phyloP scores from a whole-genome alignment of 2,113 vertebrate species.

The Gymnobelideus leadbeateri region DNA sequence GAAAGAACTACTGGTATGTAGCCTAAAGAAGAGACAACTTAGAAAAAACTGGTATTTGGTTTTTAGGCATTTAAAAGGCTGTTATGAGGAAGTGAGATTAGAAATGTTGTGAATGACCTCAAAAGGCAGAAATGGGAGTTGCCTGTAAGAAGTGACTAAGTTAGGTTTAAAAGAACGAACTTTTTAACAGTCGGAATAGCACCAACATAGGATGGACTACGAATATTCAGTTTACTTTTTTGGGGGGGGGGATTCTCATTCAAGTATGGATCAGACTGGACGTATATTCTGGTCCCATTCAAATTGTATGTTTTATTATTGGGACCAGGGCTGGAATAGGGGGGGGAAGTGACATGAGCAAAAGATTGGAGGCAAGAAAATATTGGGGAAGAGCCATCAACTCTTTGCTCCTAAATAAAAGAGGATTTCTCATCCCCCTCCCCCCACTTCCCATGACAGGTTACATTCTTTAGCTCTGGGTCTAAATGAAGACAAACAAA shows the following conservation, averaged over 20 bases:
- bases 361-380: neutral
- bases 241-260: neutral
- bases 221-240: neutral
- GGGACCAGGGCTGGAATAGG: neutral
- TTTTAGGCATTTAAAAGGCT: neutral
- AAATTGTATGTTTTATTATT: neutral
- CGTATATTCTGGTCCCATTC: neutral
- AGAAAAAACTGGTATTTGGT: neutral
- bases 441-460: slow-evolving; percentile 12
- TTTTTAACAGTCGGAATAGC: neutral
- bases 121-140: neutral
- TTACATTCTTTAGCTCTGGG: slow-evolving; percentile 38
- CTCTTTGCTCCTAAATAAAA: neutral
- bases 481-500: slow-evolving; percentile 73
- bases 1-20: neutral
- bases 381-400: neutral
- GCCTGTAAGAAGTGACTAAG: neutral
- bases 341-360: neutral
- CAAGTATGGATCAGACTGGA: neutral
- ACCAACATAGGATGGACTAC: neutral
- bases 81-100: neutral
- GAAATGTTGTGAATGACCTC: neutral
- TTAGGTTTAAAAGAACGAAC: neutral
- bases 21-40: neutral
- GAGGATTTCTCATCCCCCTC: neutral